These are phyloP conservation scores for Calameuta pallipes DNA, from an alignment of 2,888 invertebrate genomes.

Conservation along the genomic window DNA sequence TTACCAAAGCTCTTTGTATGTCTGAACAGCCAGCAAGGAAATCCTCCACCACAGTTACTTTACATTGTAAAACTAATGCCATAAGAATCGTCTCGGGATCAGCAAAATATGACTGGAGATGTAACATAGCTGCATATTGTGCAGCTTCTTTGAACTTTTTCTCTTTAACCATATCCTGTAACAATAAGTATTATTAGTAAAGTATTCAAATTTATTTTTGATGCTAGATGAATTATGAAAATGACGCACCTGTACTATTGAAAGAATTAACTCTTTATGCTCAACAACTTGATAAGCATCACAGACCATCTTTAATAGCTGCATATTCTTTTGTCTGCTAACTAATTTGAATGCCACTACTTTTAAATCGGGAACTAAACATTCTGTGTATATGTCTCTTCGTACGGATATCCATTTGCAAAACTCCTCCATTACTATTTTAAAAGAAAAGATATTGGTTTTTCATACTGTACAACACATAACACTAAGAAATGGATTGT, in stretches of 20 bases:
- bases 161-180: conserved; percentile 70
- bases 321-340: conserved; percentile 74
- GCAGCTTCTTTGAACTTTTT: conserved; percentile 81
- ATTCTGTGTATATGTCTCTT: conserved; percentile 65
- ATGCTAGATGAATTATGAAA: not conserved
- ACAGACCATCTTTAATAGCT: conserved; percentile 74
- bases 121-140: conserved; percentile 76
- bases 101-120: conserved; percentile 75
- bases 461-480: not conserved
- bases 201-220: not conserved
- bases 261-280: conserved; percentile 73
- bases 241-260: conserved; percentile 45
- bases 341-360: conserved; percentile 80
- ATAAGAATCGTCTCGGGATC: conserved; percentile 77
- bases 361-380: conserved; percentile 71
- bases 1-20: conserved; percentile 75
- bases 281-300: conserved; percentile 74
- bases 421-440: conserved; percentile 64
- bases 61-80: conserved; percentile 86
- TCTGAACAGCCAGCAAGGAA: conserved; percentile 76
- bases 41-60: conserved; percentile 79
- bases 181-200: conserved; percentile 31
- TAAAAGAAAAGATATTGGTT: conserved; percentile 8
- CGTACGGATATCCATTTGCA: conserved; percentile 56
- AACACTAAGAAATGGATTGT: not conserved